Percentiles rank a stretch among this genome's conserved stretches.
phyloP scores from a whole-genome alignment of 2,113 vertebrate species.

The Corydoras sp. region DNA sequence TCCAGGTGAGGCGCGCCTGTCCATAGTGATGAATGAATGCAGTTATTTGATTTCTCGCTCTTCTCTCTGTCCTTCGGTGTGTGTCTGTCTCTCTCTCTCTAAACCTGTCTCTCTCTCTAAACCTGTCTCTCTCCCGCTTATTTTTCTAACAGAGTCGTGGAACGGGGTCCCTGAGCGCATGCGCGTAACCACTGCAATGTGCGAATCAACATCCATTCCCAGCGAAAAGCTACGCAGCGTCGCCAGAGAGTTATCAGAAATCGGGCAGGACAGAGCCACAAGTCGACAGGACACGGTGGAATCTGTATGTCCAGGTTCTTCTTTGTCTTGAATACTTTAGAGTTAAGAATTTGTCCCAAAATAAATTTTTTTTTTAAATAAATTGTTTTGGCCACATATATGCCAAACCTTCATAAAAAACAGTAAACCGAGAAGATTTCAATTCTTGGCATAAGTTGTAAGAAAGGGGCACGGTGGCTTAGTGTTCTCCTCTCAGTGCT shows the following conservation, averaged over 20 bases:
- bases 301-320: slow-evolving; percentile 19
- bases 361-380: too few relatives aligned
- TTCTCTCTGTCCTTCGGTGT: background rate
- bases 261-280: slow-evolving; percentile 48
- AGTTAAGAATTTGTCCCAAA: too few relatives aligned
- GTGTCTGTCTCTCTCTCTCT: slow-evolving; percentile 5
- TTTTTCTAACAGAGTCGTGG: slow-evolving; percentile 58
- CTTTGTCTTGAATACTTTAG: background rate
- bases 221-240: slow-evolving; percentile 69
- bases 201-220: slow-evolving; percentile 55
- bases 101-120: background rate
- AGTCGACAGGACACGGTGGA: slow-evolving; percentile 28
- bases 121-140: background rate
- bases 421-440: too few relatives aligned
- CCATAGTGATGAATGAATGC: slow-evolving; percentile 34
- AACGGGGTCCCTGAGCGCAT: slow-evolving; percentile 57
- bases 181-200: slow-evolving; percentile 54
- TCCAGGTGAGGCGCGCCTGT: slow-evolving; percentile 9
- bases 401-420: too few relatives aligned
- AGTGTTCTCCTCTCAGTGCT: too few relatives aligned
- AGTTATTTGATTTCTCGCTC: slow-evolving; percentile 4
- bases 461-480: too few relatives aligned
- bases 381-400: too few relatives aligned
- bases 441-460: too few relatives aligned
- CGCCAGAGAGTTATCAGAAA: slow-evolving; percentile 56